Percentiles rank a stretch among this genome's conserved stretches.
Evolutionary conservation across 2,888 invertebrate species (phyloP).

Genomic region (Heliconius ismenius): DNA sequence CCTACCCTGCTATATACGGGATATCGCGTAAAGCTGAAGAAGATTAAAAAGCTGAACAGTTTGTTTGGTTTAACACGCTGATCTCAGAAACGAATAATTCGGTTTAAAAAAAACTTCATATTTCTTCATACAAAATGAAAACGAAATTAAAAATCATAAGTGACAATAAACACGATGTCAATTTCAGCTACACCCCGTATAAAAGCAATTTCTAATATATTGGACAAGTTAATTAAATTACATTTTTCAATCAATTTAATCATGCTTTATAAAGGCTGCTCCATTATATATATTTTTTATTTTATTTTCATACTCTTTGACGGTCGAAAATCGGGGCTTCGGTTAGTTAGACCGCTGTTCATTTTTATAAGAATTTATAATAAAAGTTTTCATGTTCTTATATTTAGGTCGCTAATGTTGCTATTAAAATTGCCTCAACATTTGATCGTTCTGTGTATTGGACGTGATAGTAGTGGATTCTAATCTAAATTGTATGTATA

Average conservation of each 20-base stretch:
- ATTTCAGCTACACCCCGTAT: neutral
- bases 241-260: slow-evolving; percentile 11
- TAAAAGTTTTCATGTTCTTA: neutral
- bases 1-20: too few species aligned
- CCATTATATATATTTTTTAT: neutral
- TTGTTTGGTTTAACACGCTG: too few species aligned
- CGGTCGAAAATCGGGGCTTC: slow-evolving; percentile 1
- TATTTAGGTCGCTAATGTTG: neutral
- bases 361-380: slow-evolving; percentile 10
- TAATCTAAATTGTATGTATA: neutral
- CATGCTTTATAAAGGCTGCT: neutral
- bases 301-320: slow-evolving; percentile 18
- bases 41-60: too few species aligned
- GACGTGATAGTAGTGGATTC: neutral
- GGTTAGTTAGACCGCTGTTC: slow-evolving; percentile 6
- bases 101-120: too few species aligned
- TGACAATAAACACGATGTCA: neutral
- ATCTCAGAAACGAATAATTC: too few species aligned
- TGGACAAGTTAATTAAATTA: neutral
- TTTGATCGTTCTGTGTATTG: neutral
- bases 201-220: slow-evolving; percentile 3
- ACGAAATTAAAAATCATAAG: neutral
- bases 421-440: neutral
- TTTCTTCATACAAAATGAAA: neutral
- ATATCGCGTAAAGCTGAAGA: too few species aligned